phyloP scores from a whole-genome alignment of 2,797 vertebrate genomes.

The Triplophysa yarkandensis region DNA sequence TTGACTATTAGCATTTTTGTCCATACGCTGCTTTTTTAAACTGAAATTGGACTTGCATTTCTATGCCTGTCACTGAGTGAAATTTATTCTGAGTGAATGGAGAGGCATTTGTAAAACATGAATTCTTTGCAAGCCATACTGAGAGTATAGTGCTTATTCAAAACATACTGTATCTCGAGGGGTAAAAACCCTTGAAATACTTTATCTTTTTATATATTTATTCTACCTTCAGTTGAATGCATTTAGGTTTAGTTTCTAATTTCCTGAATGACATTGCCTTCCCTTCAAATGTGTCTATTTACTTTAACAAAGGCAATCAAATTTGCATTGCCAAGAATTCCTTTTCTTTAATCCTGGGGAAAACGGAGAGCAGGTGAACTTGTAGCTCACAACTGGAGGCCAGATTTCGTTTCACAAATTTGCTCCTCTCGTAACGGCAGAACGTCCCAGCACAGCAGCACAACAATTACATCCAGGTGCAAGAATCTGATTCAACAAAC shows the following conservation, averaged over 20 bases:
- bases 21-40: not conserved
- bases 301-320: conserved; percentile 5
- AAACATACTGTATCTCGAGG: not conserved
- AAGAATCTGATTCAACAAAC: conserved; percentile 98
- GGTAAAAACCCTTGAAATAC: not conserved
- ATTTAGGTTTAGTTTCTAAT: conserved; percentile 23
- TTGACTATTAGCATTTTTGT: not conserved
- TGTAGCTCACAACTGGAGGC: conserved; percentile 88
- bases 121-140: conserved; percentile 2
- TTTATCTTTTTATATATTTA: too few relatives aligned
- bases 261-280: conserved; percentile 8
- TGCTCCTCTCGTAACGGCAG: conserved; percentile 88
- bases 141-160: not conserved
- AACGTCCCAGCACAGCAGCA: conserved; percentile 94
- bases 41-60: not conserved
- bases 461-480: conserved; percentile 98
- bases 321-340: conserved; percentile 66
- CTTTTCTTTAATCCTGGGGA: conserved; percentile 66
- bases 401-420: conserved; percentile 93
- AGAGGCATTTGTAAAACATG: conserved; percentile 19
- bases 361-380: conserved; percentile 90
- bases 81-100: not conserved
- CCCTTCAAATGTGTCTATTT: conserved; percentile 15
- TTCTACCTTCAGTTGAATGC: not conserved
- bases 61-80: conserved; percentile 10